phyloP scores from a whole-genome alignment of 2,113 vertebrate species.

The Microtus richardsoni region DNA sequence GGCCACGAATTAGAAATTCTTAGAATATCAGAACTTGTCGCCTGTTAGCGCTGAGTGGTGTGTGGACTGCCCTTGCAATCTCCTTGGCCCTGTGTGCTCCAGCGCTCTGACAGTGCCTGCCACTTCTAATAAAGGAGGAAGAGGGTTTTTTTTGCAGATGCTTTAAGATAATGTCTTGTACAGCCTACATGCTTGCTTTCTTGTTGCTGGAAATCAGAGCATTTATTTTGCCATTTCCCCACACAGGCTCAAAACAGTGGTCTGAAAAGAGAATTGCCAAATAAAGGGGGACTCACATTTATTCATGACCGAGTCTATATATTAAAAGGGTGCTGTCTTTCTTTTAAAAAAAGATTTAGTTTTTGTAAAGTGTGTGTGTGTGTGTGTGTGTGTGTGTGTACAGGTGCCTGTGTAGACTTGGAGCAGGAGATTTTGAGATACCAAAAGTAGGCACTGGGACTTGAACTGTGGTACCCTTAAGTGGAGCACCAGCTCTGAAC shows the following conservation, averaged over 20 bases:
- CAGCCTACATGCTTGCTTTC: background rate
- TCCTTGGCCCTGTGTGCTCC: slow-evolving; percentile 37
- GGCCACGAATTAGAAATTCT: slow-evolving; percentile 72
- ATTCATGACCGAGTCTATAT: background rate
- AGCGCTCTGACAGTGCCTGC: slow-evolving; percentile 29
- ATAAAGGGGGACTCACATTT: background rate
- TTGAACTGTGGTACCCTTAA: background rate
- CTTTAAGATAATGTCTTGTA: slow-evolving; percentile 62
- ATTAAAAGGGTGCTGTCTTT: background rate
- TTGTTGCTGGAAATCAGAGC: background rate
- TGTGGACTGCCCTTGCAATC: slow-evolving; percentile 71
- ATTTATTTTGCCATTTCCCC: slow-evolving; percentile 34
- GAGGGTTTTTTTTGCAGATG: slow-evolving; percentile 8
- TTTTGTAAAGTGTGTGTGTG: background rate
- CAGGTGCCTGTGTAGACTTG: background rate
- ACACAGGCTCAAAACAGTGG: background rate
- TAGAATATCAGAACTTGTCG: slow-evolving; percentile 67
- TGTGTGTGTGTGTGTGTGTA: background rate
- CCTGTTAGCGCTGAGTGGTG: slow-evolving; percentile 51
- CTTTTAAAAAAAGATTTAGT: background rate
- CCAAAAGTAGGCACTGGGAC: background rate
- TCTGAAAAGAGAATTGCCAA: slow-evolving; percentile 28
- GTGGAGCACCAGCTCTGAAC: background rate
- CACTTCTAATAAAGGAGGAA: slow-evolving; percentile 58
- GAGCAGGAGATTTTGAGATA: background rate